Evolutionary conservation across 2,113 vertebrate genomes (phyloP).

Genomic region (Lepisosteus osseus): DNA sequence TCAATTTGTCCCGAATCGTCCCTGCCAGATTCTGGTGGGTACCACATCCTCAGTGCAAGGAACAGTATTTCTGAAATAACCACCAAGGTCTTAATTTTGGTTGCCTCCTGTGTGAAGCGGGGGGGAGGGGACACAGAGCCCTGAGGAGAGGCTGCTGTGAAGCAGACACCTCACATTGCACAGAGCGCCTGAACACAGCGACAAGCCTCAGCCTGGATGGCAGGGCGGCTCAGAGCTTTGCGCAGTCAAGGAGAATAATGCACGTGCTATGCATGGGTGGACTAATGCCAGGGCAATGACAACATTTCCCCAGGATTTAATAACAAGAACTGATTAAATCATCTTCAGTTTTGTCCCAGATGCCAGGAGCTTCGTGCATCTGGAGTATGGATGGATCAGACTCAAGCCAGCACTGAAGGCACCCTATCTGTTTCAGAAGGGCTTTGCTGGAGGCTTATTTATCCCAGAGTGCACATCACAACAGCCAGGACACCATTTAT

Average conservation of each 20-base stretch:
- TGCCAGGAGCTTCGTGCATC: not conserved
- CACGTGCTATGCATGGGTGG: conserved; percentile 45
- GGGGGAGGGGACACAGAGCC: too few species aligned
- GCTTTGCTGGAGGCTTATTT: conserved; percentile 44
- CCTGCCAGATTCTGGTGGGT: too few species aligned
- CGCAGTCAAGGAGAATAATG: conserved; percentile 41
- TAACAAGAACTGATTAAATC: conserved; percentile 28
- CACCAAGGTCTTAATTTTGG: too few species aligned
- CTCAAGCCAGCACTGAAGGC: not conserved
- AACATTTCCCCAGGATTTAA: conserved; percentile 38
- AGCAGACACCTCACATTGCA: too few species aligned
- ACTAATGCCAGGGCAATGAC: conserved; percentile 44
- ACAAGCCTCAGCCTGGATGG: not conserved
- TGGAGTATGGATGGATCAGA: conserved; percentile 6
- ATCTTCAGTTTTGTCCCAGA: conserved; percentile 21
- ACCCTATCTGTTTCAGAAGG: conserved; percentile 34
- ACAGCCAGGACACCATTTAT: conserved; percentile 29
- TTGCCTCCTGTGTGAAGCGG: too few species aligned
- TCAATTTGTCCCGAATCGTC: too few species aligned
- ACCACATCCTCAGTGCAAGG: too few species aligned
- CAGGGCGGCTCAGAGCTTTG: conserved; percentile 10
- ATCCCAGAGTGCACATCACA: conserved; percentile 47
- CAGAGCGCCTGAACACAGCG: not conserved
- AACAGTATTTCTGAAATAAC: too few species aligned
- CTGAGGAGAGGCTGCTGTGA: too few species aligned